A percentile compares a stretch with the other conserved stretches of the same genome.
Conservation (phyloP, 2,888 invertebrate species). For the Strigamia maritima region DNA sequence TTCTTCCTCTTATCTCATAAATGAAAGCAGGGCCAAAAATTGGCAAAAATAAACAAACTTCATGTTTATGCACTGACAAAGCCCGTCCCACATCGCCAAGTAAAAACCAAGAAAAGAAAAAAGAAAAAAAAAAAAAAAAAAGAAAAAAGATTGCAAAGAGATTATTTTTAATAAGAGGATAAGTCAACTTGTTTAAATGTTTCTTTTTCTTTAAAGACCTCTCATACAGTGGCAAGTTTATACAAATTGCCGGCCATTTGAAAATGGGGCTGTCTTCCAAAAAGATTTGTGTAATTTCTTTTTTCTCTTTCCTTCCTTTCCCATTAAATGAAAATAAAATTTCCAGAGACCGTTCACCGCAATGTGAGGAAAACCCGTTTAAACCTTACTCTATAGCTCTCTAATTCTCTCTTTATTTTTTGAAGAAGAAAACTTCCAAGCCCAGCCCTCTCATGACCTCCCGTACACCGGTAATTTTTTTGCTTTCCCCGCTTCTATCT, state of each 20-base stretch:
- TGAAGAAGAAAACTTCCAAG: too few species aligned
- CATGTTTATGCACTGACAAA: slow-evolving; percentile 21
- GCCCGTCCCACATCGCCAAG: slow-evolving; percentile 1
- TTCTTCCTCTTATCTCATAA: slow-evolving; percentile 8
- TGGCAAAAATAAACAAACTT: slow-evolving; percentile 25
- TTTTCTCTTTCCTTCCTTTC: not conserved
- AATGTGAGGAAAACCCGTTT: not conserved
- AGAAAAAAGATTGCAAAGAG: not conserved
- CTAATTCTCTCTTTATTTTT: too few species aligned
- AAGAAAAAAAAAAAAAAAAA: not conserved
- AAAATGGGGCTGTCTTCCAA: not conserved
- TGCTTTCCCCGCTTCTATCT: too few species aligned
- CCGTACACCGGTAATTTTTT: too few species aligned
- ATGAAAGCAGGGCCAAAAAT: slow-evolving; percentile 20
- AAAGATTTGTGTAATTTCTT: not conserved
- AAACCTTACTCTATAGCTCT: not conserved
- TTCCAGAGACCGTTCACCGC: not conserved
- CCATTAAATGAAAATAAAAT: not conserved
- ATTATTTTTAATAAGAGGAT: slow-evolving; percentile 12
- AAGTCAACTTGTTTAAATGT: not conserved
- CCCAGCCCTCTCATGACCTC: too few species aligned
- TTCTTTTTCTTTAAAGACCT: not conserved
- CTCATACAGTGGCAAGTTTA: not conserved
- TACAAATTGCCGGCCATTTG: not conserved
- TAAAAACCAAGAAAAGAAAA: not conserved